Percentiles rank a stretch among this genome's conserved stretches.
Evolutionary conservation across 2,797 vertebrate genomes (phyloP).

Genomic region (Lindbergichthys nudifrons): DNA sequence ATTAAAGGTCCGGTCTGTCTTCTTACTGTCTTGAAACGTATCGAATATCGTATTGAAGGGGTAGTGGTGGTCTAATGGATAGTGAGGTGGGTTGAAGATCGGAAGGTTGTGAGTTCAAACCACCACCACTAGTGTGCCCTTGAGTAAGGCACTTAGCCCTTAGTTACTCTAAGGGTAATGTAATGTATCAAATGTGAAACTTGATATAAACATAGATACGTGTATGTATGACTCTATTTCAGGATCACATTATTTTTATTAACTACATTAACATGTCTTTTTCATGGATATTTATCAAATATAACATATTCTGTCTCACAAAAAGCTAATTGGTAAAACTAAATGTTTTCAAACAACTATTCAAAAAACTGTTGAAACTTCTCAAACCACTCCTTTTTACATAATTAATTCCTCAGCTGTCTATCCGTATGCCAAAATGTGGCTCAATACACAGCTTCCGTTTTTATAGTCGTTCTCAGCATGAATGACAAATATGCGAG

Average conservation of each 20-base stretch:
- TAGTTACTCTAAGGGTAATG: too few species aligned
- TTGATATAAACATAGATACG: neutral
- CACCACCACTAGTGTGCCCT: too few species aligned
- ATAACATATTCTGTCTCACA: neutral
- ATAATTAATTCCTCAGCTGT: neutral
- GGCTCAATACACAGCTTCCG: neutral
- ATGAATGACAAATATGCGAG: conserved; percentile 20
- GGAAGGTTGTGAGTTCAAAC: too few species aligned
- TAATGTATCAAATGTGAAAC: too few species aligned
- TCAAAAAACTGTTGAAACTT: neutral
- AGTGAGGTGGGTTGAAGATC: too few species aligned
- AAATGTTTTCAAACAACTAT: neutral
- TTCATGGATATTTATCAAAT: neutral
- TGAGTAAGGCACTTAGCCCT: too few species aligned
- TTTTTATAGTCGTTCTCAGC: conserved; percentile 18
- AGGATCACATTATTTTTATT: conserved; percentile 9
- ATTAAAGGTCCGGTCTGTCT: conserved; percentile 19
- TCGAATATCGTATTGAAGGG: too few species aligned
- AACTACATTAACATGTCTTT: neutral
- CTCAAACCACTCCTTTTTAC: neutral
- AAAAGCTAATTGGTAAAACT: neutral
- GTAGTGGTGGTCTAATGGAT: too few species aligned
- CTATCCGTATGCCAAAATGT: conserved; percentile 1
- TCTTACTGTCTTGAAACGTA: conserved; percentile 26
- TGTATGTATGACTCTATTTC: neutral